Base-by-base conservation (phyloP, 1,140 invertebrate genomes). In the Patella vulgata region DNA sequence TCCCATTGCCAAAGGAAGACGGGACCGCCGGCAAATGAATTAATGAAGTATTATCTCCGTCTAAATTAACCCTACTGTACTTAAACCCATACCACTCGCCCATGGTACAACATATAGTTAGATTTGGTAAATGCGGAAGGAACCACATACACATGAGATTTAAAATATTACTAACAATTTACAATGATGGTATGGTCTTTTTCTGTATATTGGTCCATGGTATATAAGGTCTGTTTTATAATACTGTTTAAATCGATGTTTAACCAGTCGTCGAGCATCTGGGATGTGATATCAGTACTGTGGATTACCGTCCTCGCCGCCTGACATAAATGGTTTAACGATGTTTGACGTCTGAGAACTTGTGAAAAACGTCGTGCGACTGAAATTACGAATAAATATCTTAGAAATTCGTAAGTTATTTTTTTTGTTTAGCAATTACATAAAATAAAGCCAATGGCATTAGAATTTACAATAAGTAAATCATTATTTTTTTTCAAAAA, bases 151-250 rank as follows among this genome's bases (percentile, higher is more conserved):
- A 1, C 3, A 33, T 36, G 17, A 46, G n/a, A n/a, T n/a, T n/a
- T n/a, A n/a, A n/a, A n/a, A n/a, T 28, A 33, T 23, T 12, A 27
- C 82, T 79, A 70, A 86, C 84, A 69, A 59, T 76, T 83, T 12
- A 75, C 67, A 19, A 86, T 82, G 25, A 80, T 70, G 17, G 82
- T 64, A 54, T 82, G 73, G 53, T 82, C 77, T 19, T 60, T 80
- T 39, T 82, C 76, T 39, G 50, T 78, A 71, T 78, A 80, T n/a
- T 73, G 68, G 52, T 85, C 83, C 70, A 82, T 80, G 6, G 82
- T 85, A 55, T 86, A 85, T 2, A 86, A 69, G 0, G 82, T 86
- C 74, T 87, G 85, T 70, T 84, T 78, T 36, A 79, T 71, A 47
- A 86, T 85, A 27, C 79, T 77, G 46, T 81, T 80, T 12, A 85